A percentile compares a stretch with the other conserved stretches of the same genome.
These are phyloP conservation scores for Drosophila obscura DNA, from an alignment of 1,140 invertebrate species.

Conservation along the genomic window DNA sequence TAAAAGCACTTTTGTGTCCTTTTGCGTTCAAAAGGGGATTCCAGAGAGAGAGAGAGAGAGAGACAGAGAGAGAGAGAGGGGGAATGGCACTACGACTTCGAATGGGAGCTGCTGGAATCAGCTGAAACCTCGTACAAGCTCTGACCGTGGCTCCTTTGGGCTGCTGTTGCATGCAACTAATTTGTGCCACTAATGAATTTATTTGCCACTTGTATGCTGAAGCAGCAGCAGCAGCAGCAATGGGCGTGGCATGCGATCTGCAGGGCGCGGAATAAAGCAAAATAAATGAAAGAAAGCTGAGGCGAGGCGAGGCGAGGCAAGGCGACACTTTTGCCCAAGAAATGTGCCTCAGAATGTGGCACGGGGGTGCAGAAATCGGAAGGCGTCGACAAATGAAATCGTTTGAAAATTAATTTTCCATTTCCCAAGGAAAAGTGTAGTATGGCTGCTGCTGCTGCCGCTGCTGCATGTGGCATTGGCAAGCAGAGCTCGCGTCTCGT, in stretches of 20 bases:
- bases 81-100: no score
- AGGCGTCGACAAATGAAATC: constrained; percentile 72
- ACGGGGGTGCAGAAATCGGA: constrained; percentile 42
- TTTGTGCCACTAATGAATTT: constrained; percentile 82
- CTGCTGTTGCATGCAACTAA: constrained; percentile 74
- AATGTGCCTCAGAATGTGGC: no score
- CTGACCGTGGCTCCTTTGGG: constrained; percentile 6
- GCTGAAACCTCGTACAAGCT: constrained; percentile 11
- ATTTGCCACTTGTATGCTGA: constrained; percentile 82
- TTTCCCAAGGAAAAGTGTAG: constrained; percentile 63
- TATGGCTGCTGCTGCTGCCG: background rate
- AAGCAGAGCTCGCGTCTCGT: constrained; percentile 28
- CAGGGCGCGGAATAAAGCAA: constrained; percentile 54
- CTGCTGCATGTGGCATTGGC: constrained; percentile 47
- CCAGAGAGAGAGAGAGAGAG: no score
- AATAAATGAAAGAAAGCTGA: constrained; percentile 75
- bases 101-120: no score
- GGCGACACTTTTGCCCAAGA: constrained; percentile 43
- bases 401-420: constrained; percentile 83
- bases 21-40: constrained; percentile 42
- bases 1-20: constrained; percentile 81
- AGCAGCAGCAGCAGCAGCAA: constrained; percentile 27
- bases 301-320: constrained; percentile 33
- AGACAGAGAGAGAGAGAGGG: no score
- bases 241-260: constrained; percentile 60